Percentiles rank a stretch among this genome's conserved stretches.
Conservation (phyloP, 1,140 invertebrate genomes). For the Drosophila sproati region DNA sequence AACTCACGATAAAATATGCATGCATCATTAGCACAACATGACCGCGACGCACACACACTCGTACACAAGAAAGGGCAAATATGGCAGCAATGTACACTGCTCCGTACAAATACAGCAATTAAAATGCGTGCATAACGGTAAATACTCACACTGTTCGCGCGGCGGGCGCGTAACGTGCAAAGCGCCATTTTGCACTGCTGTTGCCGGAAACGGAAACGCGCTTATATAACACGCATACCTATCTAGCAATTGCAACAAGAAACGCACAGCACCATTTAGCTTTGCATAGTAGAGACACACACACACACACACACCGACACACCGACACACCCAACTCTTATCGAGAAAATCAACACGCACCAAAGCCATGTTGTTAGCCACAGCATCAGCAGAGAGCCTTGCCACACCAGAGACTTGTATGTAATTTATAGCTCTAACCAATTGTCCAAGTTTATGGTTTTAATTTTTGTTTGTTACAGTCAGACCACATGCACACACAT, state of each 20-base stretch:
- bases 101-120: constrained; percentile 44
- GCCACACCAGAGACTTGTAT: constrained; percentile 11
- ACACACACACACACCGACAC: background rate
- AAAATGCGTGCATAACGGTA: constrained; percentile 40
- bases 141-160: constrained; percentile 22
- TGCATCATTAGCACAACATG: constrained; percentile 38
- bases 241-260: constrained; percentile 52
- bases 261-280: constrained; percentile 4
- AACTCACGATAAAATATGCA: constrained; percentile 38
- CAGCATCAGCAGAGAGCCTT: background rate
- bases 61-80: background rate
- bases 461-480: constrained; percentile 51
- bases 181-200: constrained; percentile 29
- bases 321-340: background rate
- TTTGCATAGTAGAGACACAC: constrained; percentile 41
- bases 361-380: background rate
- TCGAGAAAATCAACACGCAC: background rate
- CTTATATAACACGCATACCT: constrained; percentile 44
- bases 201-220: constrained; percentile 55
- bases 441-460: constrained; percentile 71
- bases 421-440: constrained; percentile 54
- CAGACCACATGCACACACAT: constrained; percentile 25
- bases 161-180: background rate
- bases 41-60: constrained; percentile 6
- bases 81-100: background rate